Conservation (phyloP, 2,113 vertebrate genomes). For the Rhinichthys klamathensis region DNA sequence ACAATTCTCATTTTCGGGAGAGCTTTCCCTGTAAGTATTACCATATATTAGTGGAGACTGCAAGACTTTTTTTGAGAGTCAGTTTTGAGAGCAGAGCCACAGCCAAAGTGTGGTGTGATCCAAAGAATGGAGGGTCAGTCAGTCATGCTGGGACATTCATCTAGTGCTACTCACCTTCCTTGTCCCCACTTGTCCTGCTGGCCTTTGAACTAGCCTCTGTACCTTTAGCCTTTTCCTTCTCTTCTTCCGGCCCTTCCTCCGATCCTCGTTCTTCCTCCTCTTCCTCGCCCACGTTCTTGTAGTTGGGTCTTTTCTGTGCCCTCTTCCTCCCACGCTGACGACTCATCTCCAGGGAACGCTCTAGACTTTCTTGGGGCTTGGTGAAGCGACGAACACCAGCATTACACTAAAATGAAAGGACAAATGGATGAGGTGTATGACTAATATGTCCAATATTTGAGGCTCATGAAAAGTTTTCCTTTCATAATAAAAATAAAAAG, state of each 20-base stretch:
- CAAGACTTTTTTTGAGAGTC: conserved; percentile 20
- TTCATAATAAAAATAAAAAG: no score
- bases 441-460: neutral
- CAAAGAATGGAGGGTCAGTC: conserved; percentile 61
- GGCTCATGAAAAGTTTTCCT: neutral
- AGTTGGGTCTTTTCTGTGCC: conserved; percentile 93
- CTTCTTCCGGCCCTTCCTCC: conserved; percentile 79
- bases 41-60: neutral
- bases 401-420: conserved; percentile 71
- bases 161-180: conserved; percentile 86
- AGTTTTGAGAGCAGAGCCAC: conserved; percentile 66
- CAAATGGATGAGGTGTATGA: neutral
- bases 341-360: conserved; percentile 93
- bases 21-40: neutral
- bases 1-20: neutral
- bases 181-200: conserved; percentile 87
- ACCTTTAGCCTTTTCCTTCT: conserved; percentile 81
- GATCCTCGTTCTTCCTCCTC: conserved; percentile 89
- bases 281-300: conserved; percentile 97
- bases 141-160: conserved; percentile 58
- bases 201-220: conserved; percentile 87
- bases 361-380: conserved; percentile 90
- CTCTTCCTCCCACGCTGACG: conserved; percentile 90
- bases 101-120: conserved; percentile 51
- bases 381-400: conserved; percentile 88